Base-by-base conservation (phyloP, 2,888 invertebrate species). In the Pristionchus entomophagus region DNA sequence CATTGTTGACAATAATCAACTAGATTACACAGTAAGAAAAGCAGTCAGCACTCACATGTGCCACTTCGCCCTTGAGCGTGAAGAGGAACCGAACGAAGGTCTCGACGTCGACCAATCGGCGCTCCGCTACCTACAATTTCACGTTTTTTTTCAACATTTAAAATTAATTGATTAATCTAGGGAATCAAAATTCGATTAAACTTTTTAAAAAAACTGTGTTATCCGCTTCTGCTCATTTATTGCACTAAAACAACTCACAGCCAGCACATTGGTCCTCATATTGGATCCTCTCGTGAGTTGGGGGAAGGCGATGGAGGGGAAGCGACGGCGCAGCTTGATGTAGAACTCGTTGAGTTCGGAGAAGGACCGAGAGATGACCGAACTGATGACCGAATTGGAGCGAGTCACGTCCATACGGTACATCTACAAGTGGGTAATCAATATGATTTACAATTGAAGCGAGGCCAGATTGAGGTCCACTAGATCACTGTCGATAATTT, bases 341-440 rank as follows among this genome's bases (percentile, higher is more conserved):
- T 98, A 97, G 86, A 99, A 96, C 94, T 99, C 99, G 22, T 96
- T 96, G 94, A 99, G 98, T 95, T 99, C 99, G 91, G 97, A 97
- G 94, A 97, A 99, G 0, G 97, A 97, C 87, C 99, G 96, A 94
- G 97, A 97, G 84, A 99, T 95, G 93, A 96, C 96, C 89, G 96
- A 96, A 0, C 97, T 65, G 14, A 91, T 91, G 2, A 88, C 86
- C 17, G 89, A 88, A 19, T 88, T 88, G 14, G 85, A 86, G 0
- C 93, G 91, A 10, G 65, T 35, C 6, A 93, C 90, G 41, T 88
- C 87, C 38, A 91, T 86, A 86, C 91, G 89, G 88, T 91, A 93
- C 88, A 93, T 89, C 93, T 93, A 86, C 45, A 73, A 69, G n/a
- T 19, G 19, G 62, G 14, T 14, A 62, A n/a, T 8, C 14, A 62